Conservation (phyloP, 2,888 invertebrate species). For the Branchellion lobata region DNA sequence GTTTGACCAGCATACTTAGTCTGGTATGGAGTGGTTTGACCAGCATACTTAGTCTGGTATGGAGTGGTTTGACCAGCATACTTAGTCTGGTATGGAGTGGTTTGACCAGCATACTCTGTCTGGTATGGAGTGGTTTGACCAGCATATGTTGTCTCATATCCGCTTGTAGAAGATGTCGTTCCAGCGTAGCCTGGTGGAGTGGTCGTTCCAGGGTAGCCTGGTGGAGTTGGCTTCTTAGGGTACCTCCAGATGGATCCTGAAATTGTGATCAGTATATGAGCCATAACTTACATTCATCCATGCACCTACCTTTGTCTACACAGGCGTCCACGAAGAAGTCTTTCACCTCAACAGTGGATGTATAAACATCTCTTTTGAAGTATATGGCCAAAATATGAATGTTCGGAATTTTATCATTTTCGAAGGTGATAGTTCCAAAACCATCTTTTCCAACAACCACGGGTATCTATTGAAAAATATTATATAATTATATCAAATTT, state of each 20-base stretch:
- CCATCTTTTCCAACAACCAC: background rate
- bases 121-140: no score
- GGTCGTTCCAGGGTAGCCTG: no score
- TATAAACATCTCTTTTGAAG: background rate
- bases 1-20: no score
- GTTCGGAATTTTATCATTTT: background rate
- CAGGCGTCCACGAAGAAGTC: slow-evolving; percentile 37
- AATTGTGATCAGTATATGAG: no score
- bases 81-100: no score
- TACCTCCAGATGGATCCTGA: no score
- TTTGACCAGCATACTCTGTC: no score
- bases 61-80: no score
- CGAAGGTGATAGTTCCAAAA: background rate
- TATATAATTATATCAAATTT: background rate
- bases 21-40: no score
- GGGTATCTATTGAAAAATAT: background rate
- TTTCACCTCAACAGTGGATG: background rate
- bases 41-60: no score
- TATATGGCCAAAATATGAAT: background rate
- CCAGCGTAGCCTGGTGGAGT: background rate
- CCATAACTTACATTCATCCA: no score
- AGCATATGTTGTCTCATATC: background rate
- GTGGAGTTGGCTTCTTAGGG: no score
- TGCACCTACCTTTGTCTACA: slow-evolving; percentile 16
- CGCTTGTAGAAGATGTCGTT: background rate